Conservation (phyloP, 2,888 invertebrate species). For the Rhingia campestris region DNA sequence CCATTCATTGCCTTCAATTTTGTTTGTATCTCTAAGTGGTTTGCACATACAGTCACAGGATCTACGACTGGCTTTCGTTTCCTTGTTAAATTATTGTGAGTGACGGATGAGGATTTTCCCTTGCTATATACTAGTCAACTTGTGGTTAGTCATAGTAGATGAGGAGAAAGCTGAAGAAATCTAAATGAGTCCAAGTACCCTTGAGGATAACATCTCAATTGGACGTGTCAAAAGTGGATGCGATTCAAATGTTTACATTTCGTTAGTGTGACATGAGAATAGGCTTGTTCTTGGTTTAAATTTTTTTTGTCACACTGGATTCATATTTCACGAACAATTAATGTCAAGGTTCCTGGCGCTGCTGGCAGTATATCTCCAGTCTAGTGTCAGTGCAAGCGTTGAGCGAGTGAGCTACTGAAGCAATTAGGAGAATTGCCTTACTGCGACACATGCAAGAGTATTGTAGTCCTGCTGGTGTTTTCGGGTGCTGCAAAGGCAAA, state of each 20-base stretch:
- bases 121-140: neutral
- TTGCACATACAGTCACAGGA: slow-evolving; percentile 36
- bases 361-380: slow-evolving; percentile 9
- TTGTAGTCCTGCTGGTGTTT: slow-evolving; percentile 14
- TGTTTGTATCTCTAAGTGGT: slow-evolving; percentile 59
- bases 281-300: neutral
- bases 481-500: neutral
- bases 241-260: slow-evolving; percentile 70
- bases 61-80: slow-evolving; percentile 33
- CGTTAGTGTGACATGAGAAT: slow-evolving; percentile 49
- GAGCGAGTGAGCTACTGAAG: slow-evolving; percentile 28
- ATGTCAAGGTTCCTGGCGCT: slow-evolving; percentile 68
- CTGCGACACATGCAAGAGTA: slow-evolving; percentile 45
- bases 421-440: slow-evolving; percentile 63
- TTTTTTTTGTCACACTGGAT: slow-evolving; percentile 26
- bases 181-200: slow-evolving; percentile 31
- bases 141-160: slow-evolving; percentile 36
- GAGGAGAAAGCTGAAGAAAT: neutral
- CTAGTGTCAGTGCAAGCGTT: neutral
- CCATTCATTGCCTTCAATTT: slow-evolving; percentile 62
- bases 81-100: slow-evolving; percentile 49
- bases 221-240: slow-evolving; percentile 61
- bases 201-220: slow-evolving; percentile 52
- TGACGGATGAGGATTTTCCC: neutral
- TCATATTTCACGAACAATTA: slow-evolving; percentile 68